These are phyloP conservation scores for Elymnias hypermnestra DNA, from an alignment of 1,140 invertebrate species.

Conservation along the genomic window DNA sequence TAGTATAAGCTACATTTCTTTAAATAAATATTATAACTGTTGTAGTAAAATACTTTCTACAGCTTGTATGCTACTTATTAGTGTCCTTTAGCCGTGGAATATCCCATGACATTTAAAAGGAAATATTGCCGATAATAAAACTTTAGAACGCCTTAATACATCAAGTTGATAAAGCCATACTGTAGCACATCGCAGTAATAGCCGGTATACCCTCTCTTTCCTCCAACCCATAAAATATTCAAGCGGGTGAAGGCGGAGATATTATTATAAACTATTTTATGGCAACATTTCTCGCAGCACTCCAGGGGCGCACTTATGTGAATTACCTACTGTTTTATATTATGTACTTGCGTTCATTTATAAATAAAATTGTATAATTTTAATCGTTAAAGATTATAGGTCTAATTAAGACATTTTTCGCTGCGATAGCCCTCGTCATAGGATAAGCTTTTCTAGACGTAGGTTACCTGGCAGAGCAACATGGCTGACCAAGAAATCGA, in stretches of 20 bases:
- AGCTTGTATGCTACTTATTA: no score
- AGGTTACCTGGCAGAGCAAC: no score
- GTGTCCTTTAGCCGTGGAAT: constrained; percentile 4
- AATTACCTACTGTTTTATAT: constrained; percentile 26
- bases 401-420: no score
- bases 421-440: no score
- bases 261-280: constrained; percentile 49
- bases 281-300: constrained; percentile 30
- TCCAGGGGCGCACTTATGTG: constrained; percentile 24
- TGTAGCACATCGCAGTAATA: constrained; percentile 23
- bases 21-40: no score
- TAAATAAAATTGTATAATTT: constrained; percentile 1
- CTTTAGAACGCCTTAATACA: constrained; percentile 23
- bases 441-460: no score
- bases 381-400: background rate
- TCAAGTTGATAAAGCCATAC: constrained; percentile 17
- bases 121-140: constrained; percentile 17
- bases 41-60: no score
- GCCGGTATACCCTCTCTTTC: constrained; percentile 27
- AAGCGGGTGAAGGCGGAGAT: constrained; percentile 31
- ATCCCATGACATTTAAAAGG: constrained; percentile 11
- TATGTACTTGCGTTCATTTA: background rate
- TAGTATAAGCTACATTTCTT: no score
- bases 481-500: no score
- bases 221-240: constrained; percentile 44